A percentile compares a stretch with the other conserved stretches of the same genome.
phyloP scores from a whole-genome alignment of 2,797 vertebrate species.

The Balearica regulorum region DNA sequence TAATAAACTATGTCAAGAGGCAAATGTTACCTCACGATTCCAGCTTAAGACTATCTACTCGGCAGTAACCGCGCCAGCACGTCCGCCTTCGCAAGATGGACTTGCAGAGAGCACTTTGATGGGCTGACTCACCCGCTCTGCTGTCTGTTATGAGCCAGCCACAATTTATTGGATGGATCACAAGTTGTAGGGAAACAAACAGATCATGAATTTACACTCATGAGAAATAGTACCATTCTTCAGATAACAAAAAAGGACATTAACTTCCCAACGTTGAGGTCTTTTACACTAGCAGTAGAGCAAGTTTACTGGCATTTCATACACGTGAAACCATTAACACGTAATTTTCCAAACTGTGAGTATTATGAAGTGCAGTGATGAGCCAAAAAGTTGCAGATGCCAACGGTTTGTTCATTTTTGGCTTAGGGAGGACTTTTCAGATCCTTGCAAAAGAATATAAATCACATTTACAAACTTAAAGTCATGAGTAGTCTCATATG shows the following conservation, averaged over 20 bases:
- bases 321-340: neutral
- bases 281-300: neutral
- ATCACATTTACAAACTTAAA: slow-evolving; percentile 41
- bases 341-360: neutral
- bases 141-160: neutral
- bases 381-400: neutral
- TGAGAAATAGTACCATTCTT: neutral
- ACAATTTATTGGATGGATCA: neutral
- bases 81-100: neutral
- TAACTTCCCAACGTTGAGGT: fast-evolving
- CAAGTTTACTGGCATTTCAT: neutral
- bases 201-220: neutral
- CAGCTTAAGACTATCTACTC: neutral
- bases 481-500: neutral
- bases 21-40: neutral
- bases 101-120: neutral
- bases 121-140: neutral
- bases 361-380: neutral
- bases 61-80: fast-evolving
- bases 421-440: neutral
- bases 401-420: neutral
- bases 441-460: neutral
- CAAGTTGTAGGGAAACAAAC: neutral
- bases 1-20: neutral
- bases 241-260: neutral